phyloP scores from a whole-genome alignment of 2,888 invertebrate species.

The Dendrolimus houi region DNA sequence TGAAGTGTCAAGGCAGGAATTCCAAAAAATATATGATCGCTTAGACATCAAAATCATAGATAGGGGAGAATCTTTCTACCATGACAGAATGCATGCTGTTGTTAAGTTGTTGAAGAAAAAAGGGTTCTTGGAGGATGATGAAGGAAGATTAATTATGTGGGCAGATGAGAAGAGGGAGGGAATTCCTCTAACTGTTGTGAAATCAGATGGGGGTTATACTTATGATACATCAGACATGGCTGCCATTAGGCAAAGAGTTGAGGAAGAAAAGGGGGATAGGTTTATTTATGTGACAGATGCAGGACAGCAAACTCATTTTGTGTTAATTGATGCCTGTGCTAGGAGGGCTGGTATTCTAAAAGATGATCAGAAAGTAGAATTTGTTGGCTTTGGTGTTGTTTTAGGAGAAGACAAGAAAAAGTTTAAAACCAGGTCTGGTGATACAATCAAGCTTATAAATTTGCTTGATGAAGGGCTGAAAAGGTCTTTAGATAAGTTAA shows the following conservation, averaged over 20 bases:
- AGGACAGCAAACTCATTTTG: slow-evolving; percentile 88
- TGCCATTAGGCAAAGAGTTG: slow-evolving; percentile 87
- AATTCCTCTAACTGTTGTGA: slow-evolving; percentile 95
- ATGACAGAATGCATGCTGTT: slow-evolving; percentile 89
- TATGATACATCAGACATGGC: slow-evolving; percentile 99
- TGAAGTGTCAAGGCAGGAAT: slow-evolving; percentile 94
- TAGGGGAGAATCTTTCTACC: slow-evolving; percentile 98
- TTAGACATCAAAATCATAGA: slow-evolving; percentile 86
- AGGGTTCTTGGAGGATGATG: slow-evolving; percentile 85
- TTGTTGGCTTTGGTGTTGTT: slow-evolving; percentile 97
- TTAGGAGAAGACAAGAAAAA: slow-evolving; percentile 99
- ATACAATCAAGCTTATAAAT: slow-evolving; percentile 91
- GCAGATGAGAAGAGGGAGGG: slow-evolving; percentile 77
- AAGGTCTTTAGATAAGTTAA: slow-evolving; percentile 87
- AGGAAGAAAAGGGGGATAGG: slow-evolving; percentile 92
- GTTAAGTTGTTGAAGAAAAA: slow-evolving; percentile 83
- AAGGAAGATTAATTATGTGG: slow-evolving; percentile 92
- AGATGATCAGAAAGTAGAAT: slow-evolving; percentile 84
- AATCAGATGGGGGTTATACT: slow-evolving; percentile 97
- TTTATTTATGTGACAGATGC: slow-evolving; percentile 95
- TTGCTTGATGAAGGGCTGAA: slow-evolving; percentile 94
- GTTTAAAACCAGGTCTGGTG: slow-evolving; percentile 98
- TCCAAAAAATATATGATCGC: slow-evolving; percentile 92
- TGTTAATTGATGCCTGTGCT: slow-evolving; percentile 87
- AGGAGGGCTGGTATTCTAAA: slow-evolving; percentile 83